These are phyloP conservation scores for Telenomus remus DNA, from an alignment of 1,140 invertebrate genomes.

Conservation along the genomic window DNA sequence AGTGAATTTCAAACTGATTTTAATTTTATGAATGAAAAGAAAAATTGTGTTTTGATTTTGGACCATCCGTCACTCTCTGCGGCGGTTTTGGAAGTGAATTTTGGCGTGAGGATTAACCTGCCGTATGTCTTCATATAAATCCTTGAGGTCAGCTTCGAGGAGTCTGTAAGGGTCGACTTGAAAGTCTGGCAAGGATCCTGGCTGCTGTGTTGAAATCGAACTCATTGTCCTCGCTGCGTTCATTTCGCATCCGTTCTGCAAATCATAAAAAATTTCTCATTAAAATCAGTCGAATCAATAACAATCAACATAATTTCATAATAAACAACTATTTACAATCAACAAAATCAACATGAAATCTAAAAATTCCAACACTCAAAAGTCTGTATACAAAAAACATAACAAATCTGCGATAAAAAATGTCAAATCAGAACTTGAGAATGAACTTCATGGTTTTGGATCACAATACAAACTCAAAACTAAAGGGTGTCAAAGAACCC, in stretches of 20 bases:
- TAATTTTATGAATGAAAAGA: no score
- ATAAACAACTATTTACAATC: no score
- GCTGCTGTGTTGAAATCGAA: conserved; percentile 81
- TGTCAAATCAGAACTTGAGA: no score
- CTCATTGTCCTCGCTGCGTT: conserved; percentile 74
- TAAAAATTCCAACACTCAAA: no score
- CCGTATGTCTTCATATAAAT: conserved; percentile 87
- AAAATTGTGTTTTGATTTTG: no score
- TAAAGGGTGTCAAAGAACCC: no score
- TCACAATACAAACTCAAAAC: neutral
- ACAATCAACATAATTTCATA: no score
- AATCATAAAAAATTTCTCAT: conserved; percentile 36
- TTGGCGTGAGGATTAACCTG: conserved; percentile 77
- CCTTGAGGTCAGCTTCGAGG: conserved; percentile 88
- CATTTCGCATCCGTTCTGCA: conserved; percentile 60
- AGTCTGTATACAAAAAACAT: no score
- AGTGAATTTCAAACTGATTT: no score
- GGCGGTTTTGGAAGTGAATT: conserved; percentile 13
- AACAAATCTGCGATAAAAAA: no score
- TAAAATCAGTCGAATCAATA: neutral
- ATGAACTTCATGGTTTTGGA: neutral
- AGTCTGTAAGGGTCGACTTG: conserved; percentile 90
- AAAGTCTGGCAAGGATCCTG: conserved; percentile 84
- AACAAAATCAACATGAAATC: no score
- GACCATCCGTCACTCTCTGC: neutral